A percentile compares a stretch with the other conserved stretches of the same genome.
phyloP scores from a whole-genome alignment of 2,113 vertebrate genomes.

The Lepus timidus region DNA sequence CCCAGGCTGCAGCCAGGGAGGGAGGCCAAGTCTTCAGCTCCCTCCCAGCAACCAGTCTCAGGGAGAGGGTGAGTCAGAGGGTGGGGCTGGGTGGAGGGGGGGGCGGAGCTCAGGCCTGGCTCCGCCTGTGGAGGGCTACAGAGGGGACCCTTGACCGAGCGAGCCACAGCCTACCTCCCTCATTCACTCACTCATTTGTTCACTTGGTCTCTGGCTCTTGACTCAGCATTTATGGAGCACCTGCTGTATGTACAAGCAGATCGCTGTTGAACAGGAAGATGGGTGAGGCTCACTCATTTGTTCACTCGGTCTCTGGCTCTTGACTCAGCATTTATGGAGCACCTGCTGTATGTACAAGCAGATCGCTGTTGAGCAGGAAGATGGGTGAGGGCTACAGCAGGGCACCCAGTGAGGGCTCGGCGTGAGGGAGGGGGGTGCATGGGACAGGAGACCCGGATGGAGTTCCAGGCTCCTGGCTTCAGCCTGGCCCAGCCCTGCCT shows the following conservation, averaged over 20 bases:
- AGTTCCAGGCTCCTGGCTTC: too few relatives aligned
- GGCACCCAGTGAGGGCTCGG: not conserved
- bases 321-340: not conserved
- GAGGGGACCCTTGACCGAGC: not conserved
- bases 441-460: not conserved
- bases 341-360: not conserved
- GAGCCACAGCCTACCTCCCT: not conserved
- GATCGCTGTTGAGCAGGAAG: not conserved
- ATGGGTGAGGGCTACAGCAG: not conserved
- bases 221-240: not conserved
- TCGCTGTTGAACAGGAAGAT: not conserved
- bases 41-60: constrained; percentile 40
- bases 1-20: not conserved
- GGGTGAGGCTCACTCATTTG: not conserved
- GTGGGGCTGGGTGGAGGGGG: not conserved
- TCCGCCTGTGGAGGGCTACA: not conserved
- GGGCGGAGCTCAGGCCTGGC: not conserved
- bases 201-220: not conserved
- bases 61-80: constrained; percentile 38
- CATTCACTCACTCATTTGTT: not conserved
- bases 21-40: not conserved
- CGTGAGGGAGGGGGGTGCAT: not conserved
- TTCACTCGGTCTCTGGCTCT: not conserved
- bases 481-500: too few relatives aligned
- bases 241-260: not conserved